Evolutionary conservation across 2,113 vertebrate species (phyloP).

Genomic region (Oncorhynchus mykiss): DNA sequence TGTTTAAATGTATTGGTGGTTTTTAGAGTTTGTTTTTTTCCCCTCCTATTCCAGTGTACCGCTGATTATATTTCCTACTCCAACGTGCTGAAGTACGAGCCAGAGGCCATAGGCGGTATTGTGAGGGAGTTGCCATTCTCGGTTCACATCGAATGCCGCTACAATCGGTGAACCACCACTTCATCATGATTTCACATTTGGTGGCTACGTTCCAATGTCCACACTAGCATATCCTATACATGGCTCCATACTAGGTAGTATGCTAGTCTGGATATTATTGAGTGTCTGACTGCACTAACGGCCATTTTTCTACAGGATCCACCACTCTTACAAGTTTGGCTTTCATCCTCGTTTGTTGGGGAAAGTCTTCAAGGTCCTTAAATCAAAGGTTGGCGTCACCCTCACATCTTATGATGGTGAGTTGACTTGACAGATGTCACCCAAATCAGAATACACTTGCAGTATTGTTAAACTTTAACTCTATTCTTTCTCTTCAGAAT

Average conservation of each 20-base stretch:
- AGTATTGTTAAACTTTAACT: background rate
- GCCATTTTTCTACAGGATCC: slow-evolving; percentile 39
- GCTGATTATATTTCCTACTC: slow-evolving; percentile 25
- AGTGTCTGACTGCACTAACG: background rate
- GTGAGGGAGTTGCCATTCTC: slow-evolving; percentile 56
- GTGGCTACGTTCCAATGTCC: background rate
- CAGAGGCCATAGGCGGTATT: slow-evolving; percentile 13
- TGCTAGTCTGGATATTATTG: background rate
- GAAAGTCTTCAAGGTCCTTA: slow-evolving; percentile 38
- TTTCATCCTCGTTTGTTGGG: slow-evolving; percentile 36
- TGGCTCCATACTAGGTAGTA: too few relatives aligned
- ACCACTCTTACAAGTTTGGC: slow-evolving; percentile 55
- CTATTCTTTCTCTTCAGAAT: slow-evolving; percentile 31
- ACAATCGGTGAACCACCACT: slow-evolving; percentile 50
- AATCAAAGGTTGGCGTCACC: background rate
- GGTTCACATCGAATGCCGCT: slow-evolving; percentile 54
- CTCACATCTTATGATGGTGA: slow-evolving; percentile 64
- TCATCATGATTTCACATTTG: background rate
- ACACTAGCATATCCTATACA: too few relatives aligned
- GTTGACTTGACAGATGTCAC: background rate
- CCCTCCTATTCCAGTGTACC: slow-evolving; percentile 40
- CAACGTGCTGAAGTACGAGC: slow-evolving; percentile 43
- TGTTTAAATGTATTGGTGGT: too few relatives aligned
- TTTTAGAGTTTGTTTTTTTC: background rate
- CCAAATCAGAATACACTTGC: too few relatives aligned